Percentiles rank a stretch among this genome's conserved stretches.
phyloP scores from a whole-genome alignment of 2,113 vertebrate genomes.

The Bos indicus region DNA sequence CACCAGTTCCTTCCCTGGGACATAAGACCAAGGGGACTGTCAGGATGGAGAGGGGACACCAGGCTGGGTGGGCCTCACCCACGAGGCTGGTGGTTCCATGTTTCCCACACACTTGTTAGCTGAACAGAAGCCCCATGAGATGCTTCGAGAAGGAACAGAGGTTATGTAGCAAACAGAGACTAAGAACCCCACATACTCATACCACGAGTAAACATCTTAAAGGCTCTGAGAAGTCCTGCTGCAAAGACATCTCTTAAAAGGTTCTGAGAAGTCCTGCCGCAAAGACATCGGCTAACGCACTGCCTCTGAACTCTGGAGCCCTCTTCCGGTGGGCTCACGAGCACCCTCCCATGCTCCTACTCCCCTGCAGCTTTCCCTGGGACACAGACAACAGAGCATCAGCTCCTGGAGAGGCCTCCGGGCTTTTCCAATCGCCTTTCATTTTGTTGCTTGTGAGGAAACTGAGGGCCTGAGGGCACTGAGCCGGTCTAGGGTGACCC shows the following conservation, averaged over 20 bases:
- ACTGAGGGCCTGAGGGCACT: neutral
- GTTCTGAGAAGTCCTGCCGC: too few relatives aligned
- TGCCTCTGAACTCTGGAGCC: neutral
- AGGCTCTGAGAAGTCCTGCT: neutral
- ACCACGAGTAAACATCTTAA: neutral
- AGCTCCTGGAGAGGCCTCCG: neutral
- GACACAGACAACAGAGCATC: neutral
- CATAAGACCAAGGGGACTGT: rapidly evolving
- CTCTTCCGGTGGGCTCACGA: neutral
- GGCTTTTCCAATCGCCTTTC: neutral
- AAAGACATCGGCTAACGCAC: neutral
- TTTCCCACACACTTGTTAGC: neutral
- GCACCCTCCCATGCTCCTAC: neutral
- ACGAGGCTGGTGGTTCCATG: neutral
- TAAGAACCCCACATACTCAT: neutral
- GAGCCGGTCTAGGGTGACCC: rapidly evolving
- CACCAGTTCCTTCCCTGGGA: constrained; percentile 89
- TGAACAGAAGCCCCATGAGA: neutral
- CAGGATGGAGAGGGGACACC: rapidly evolving
- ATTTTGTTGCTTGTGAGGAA: neutral
- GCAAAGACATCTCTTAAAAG: neutral
- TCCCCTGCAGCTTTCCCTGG: neutral
- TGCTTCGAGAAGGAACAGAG: neutral
- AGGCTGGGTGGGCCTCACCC: neutral
- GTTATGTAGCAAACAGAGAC: neutral